Evolutionary conservation across 1,140 invertebrate genomes (phyloP).

Genomic region (Zelostemma sp.): DNA sequence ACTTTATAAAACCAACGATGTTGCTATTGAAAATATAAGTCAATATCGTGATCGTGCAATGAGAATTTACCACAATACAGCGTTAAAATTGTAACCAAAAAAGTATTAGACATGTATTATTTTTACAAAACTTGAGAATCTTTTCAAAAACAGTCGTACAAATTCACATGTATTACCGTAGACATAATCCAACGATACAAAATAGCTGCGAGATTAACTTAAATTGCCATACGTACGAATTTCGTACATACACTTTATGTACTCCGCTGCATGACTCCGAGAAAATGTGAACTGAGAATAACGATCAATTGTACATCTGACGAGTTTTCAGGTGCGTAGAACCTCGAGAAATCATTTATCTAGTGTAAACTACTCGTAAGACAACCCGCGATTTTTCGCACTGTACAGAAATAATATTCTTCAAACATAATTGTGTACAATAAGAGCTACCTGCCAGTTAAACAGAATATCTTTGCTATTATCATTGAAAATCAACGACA

Average conservation of each 20-base stretch:
- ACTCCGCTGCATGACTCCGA: background rate
- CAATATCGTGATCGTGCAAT: too few relatives aligned
- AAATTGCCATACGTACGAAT: background rate
- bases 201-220: background rate
- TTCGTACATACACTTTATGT: background rate
- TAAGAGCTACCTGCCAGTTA: slow-evolving; percentile 4
- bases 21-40: background rate
- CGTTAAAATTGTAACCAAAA: too few relatives aligned
- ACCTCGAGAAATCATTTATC: background rate
- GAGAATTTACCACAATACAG: too few relatives aligned
- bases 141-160: background rate
- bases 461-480: background rate
- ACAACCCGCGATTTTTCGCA: background rate
- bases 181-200: too few relatives aligned
- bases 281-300: background rate
- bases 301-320: background rate
- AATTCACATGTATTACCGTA: background rate
- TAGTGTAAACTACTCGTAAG: background rate
- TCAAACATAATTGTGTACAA: background rate
- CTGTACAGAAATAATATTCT: slow-evolving; percentile 1
- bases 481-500: background rate
- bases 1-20: too few relatives aligned
- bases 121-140: background rate
- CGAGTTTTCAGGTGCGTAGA: background rate
- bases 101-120: too few relatives aligned